Percentiles rank a stretch among this genome's conserved stretches.
These are phyloP conservation scores for Drosophila ananassae DNA, from an alignment of 1,140 invertebrate species.

Conservation along the genomic window DNA sequence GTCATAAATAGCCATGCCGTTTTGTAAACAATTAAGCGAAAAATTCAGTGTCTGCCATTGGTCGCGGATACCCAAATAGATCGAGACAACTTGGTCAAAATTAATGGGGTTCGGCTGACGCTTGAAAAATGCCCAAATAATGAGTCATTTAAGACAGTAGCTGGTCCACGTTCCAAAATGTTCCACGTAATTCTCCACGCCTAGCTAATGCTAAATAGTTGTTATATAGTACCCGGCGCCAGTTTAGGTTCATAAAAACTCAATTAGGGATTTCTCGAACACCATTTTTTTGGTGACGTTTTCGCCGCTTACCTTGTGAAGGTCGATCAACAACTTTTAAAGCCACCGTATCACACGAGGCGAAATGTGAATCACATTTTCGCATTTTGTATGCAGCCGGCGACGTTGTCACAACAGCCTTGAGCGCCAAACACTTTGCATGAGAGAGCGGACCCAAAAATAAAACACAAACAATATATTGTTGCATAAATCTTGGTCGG, in stretches of 20 bases:
- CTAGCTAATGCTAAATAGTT: constrained; percentile 56
- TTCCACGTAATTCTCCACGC: constrained; percentile 55
- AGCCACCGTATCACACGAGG: constrained; percentile 33
- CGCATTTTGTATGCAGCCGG: constrained; percentile 61
- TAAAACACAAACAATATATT: constrained; percentile 39
- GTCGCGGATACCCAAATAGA: constrained; percentile 26
- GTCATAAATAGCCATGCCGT: constrained; percentile 32
- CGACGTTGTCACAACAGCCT: constrained; percentile 56
- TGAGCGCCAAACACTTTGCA: constrained; percentile 51
- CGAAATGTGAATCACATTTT: constrained; percentile 66
- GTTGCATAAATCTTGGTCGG: constrained; percentile 69
- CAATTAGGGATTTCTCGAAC: constrained; percentile 59
- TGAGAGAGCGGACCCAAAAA: constrained; percentile 42
- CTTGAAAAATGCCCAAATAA: constrained; percentile 38
- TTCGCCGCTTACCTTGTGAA: constrained; percentile 46
- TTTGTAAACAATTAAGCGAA: constrained; percentile 37
- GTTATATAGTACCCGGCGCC: constrained; percentile 11
- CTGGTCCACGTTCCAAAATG: constrained; percentile 5
- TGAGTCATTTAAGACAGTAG: constrained; percentile 48
- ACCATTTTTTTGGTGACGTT: constrained; percentile 58
- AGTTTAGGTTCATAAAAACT: constrained; percentile 38
- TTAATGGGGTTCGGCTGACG: constrained; percentile 23
- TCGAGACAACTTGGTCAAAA: constrained; percentile 30
- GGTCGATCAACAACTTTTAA: constrained; percentile 59
- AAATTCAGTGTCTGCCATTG: constrained; percentile 32